Percentiles rank a stretch among this genome's conserved stretches.
phyloP scores from a whole-genome alignment of 1,140 invertebrate genomes.

The Euura saliciscinereae region DNA sequence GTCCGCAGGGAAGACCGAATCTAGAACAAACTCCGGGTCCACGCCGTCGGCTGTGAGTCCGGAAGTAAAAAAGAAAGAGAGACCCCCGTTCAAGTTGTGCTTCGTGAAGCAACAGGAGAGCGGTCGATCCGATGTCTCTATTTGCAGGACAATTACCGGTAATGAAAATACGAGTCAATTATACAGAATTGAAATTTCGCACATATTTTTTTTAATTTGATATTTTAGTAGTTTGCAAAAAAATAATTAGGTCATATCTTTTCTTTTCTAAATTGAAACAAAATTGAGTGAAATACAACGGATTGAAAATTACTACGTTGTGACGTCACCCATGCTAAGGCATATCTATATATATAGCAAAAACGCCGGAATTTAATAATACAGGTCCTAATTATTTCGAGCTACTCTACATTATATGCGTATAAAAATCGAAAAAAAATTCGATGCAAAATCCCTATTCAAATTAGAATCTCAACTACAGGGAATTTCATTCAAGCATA shows the following conservation, averaged over 20 bases:
- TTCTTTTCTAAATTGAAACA: no score
- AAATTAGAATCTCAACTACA: neutral
- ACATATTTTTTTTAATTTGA: neutral
- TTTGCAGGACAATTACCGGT: constrained; percentile 40
- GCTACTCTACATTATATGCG: no score
- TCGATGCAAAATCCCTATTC: neutral
- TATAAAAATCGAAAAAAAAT: no score
- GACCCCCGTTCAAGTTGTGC: constrained; percentile 47
- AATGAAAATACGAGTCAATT: constrained; percentile 16
- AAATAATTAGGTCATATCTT: no score
- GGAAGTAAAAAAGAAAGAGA: constrained; percentile 21
- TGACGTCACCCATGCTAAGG: no score
- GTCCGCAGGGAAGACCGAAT: neutral
- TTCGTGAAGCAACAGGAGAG: constrained; percentile 44
- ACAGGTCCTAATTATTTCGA: no score
- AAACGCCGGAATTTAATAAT: no score
- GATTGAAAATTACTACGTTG: no score
- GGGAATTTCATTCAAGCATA: neutral
- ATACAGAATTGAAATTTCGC: neutral
- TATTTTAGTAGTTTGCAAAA: no score
- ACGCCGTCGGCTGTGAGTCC: neutral
- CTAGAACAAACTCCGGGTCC: neutral
- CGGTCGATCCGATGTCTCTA: constrained; percentile 40
- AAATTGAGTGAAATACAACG: no score
- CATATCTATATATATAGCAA: no score